phyloP scores from a whole-genome alignment of 1,140 invertebrate genomes.

The Penaeus chinensis region DNA sequence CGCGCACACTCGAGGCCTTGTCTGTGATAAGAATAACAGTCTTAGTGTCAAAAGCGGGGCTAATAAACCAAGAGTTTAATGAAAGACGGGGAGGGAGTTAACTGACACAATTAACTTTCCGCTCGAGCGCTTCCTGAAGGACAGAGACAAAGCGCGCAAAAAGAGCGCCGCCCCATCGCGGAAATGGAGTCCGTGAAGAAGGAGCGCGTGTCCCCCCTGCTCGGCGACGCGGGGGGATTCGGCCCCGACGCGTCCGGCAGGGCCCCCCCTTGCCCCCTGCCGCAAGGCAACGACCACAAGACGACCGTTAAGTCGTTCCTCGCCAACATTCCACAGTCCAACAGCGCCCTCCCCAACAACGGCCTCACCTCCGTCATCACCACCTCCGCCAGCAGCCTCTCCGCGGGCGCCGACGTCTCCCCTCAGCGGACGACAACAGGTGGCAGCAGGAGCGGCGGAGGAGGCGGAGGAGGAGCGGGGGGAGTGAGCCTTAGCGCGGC shows the following conservation, averaged over 20 bases:
- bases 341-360: constrained; percentile 5
- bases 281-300: constrained; percentile 23
- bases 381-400: background rate
- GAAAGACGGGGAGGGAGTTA: no score
- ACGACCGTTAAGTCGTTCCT: constrained; percentile 1
- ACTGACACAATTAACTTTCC: no score
- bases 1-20: no score
- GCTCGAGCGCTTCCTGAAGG: no score
- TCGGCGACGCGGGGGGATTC: constrained; percentile 14
- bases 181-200: constrained; percentile 52
- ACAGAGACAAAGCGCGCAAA: no score
- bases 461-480: background rate
- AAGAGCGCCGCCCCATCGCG: background rate
- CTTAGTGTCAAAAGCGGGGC: no score
- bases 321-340: background rate
- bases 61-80: no score
- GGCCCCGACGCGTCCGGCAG: constrained; percentile 1
- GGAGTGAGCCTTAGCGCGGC: background rate
- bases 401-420: constrained; percentile 4
- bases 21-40: no score
- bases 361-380: constrained; percentile 14
- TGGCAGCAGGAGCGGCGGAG: background rate
- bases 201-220: constrained; percentile 46
- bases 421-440: background rate
- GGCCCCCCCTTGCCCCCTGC: background rate